These are phyloP conservation scores for Exocentrus adspersus DNA, from an alignment of 2,888 invertebrate genomes.

Conservation along the genomic window DNA sequence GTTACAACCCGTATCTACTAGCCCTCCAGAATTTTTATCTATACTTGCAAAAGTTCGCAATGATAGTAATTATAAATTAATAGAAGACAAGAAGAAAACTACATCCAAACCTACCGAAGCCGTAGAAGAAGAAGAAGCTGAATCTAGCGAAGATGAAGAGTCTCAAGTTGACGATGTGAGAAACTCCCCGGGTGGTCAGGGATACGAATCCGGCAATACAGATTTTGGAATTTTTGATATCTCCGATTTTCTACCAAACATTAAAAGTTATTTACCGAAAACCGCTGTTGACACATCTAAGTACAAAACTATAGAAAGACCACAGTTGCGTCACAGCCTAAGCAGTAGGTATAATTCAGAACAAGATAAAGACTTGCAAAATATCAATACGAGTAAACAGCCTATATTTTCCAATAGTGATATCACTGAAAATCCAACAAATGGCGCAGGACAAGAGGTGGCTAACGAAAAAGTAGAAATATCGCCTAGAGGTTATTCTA, in stretches of 20 bases:
- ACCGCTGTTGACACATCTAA: constrained; percentile 60
- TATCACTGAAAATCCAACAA: neutral
- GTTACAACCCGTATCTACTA: constrained; percentile 46
- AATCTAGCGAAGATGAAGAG: constrained; percentile 29
- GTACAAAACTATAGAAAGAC: constrained; percentile 60
- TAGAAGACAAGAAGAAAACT: constrained; percentile 52
- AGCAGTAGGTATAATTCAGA: constrained; percentile 52
- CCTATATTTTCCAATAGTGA: neutral
- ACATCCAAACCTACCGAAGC: constrained; percentile 44
- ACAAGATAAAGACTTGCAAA: constrained; percentile 19
- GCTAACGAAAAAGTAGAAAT: constrained; percentile 3
- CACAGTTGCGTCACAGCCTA: constrained; percentile 45
- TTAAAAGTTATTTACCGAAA: constrained; percentile 55
- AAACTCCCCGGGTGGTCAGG: constrained; percentile 55
- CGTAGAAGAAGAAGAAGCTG: constrained; percentile 41
- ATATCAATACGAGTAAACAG: constrained; percentile 9
- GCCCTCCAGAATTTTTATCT: constrained; percentile 57
- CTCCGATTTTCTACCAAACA: constrained; percentile 57
- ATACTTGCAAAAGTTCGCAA: constrained; percentile 55
- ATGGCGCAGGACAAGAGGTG: neutral
- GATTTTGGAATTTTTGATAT: constrained; percentile 58
- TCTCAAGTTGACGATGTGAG: constrained; percentile 44
- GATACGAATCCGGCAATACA: constrained; percentile 31
- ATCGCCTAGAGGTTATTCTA: neutral
- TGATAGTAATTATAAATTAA: constrained; percentile 53